Evolutionary conservation across 2,888 invertebrate species (phyloP).

Genomic region (Ectemnius continuus): DNA sequence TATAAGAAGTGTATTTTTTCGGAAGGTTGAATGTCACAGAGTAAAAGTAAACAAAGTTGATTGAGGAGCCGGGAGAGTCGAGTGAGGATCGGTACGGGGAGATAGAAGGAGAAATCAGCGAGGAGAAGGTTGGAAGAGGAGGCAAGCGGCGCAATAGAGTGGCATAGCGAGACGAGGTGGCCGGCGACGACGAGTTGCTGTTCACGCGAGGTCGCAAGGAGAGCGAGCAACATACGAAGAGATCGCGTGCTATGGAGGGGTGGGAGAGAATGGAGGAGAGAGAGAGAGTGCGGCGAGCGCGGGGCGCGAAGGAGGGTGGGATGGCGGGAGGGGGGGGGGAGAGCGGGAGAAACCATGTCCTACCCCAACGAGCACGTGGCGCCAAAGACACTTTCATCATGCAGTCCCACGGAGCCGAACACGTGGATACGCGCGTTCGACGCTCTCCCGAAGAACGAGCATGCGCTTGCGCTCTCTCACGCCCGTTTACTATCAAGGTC

Average conservation of each 20-base stretch:
- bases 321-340: slow-evolving; percentile 33
- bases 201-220: slow-evolving; percentile 43
- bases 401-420: slow-evolving; percentile 67
- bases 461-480: slow-evolving; percentile 68
- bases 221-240: slow-evolving; percentile 24
- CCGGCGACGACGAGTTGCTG: slow-evolving; percentile 33
- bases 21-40: too few species aligned
- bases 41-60: too few species aligned
- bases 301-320: slow-evolving; percentile 49
- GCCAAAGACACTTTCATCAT: slow-evolving; percentile 69
- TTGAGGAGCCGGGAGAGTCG: too few species aligned
- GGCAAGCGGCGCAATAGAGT: background rate
- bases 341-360: slow-evolving; percentile 67
- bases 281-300: slow-evolving; percentile 23
- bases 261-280: slow-evolving; percentile 39
- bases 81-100: too few species aligned
- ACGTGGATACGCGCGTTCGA: slow-evolving; percentile 68
- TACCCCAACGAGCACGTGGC: slow-evolving; percentile 72
- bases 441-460: slow-evolving; percentile 69
- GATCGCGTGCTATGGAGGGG: slow-evolving; percentile 44
- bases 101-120: too few species aligned
- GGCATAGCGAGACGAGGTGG: background rate
- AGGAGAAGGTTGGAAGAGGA: too few species aligned
- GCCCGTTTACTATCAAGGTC: slow-evolving; percentile 56
- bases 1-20: too few species aligned